Base-by-base conservation (phyloP, 30 jellyfish, hydroid and myxozoan species). In the Cassiopea andromeda region DNA sequence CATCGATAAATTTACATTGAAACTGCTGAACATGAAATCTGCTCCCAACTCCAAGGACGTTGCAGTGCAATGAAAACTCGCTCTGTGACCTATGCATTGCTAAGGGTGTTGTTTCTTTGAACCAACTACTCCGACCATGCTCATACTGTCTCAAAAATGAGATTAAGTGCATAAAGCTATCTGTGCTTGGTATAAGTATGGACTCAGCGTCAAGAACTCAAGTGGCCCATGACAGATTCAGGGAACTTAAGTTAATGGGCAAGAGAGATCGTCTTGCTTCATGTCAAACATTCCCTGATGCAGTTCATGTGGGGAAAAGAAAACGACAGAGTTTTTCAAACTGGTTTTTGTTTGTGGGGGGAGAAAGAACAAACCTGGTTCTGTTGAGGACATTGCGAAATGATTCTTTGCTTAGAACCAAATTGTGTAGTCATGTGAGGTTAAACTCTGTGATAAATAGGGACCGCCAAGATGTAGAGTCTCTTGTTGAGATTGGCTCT, bases 381-480 rank as follows among this genome's bases (percentile, higher is more conserved):
- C 77, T 12, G 76, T 46, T 84, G 64, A 84, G 85, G 47, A 69
- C 75, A 2, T 45, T 84, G 57, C 12, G 92, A 45, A 69, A 71
- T 71, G 92, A 84, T 64, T 27, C 73, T 5, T 7, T 17, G 8
- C 73, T 64, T 16, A 64, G 15, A 64, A 9, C 43, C 68, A 58
- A 58, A 6, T 14, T 58, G 68, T 27, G 68, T 58, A 58, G 14
- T 58, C 13, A 6, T 64, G 38, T 64, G 8, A 16, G 73, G 15
- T 64, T 82, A 49, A 69, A 73, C 67, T 49, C 85, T 84, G 92
- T 84, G 61, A 17, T 85, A 69, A 84, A 84, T 43, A 84, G 85
- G 48, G 92, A 84, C 15, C 43, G 92, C 10, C 85, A 84, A 57
- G 92, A 84, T 54, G 92, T 84, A 3, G 92, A 84, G 57, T 69